Evolutionary conservation across 2,797 vertebrate species (phyloP).

Genomic region (Jordanella pulchra): DNA sequence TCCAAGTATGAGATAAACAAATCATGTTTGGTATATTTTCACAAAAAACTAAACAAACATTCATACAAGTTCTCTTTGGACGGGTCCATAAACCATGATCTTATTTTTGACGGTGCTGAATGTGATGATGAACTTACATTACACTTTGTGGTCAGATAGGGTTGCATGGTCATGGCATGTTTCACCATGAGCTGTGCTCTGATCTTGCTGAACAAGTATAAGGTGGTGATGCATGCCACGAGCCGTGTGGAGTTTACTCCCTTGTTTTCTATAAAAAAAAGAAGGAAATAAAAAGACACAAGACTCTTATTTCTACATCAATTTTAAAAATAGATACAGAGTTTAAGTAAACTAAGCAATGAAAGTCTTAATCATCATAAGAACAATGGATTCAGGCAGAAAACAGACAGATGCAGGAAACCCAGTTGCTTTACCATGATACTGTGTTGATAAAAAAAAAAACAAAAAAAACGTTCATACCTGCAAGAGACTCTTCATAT

Average conservation of each 20-base stretch:
- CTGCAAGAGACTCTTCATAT: slow-evolving; percentile 95
- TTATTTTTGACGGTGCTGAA: background rate
- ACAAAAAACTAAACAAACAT: too few species aligned
- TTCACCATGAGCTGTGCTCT: slow-evolving; percentile 97
- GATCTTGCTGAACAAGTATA: slow-evolving; percentile 99
- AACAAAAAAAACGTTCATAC: slow-evolving; percentile 62
- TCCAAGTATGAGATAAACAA: too few species aligned
- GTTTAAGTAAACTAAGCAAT: background rate
- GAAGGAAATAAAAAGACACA: background rate
- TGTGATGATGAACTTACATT: slow-evolving; percentile 83
- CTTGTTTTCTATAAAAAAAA: slow-evolving; percentile 84
- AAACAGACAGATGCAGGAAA: background rate
- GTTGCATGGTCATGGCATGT: slow-evolving; percentile 98
- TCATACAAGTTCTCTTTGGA: too few species aligned
- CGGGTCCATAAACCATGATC: too few species aligned
- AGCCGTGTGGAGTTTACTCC: slow-evolving; percentile 92
- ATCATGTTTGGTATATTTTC: too few species aligned
- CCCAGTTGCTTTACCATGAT: background rate
- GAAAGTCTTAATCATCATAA: too few species aligned
- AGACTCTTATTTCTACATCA: background rate
- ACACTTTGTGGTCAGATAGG: slow-evolving; percentile 98
- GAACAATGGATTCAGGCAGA: too few species aligned
- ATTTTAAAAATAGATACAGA: background rate
- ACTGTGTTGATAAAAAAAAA: background rate
- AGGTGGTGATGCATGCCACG: slow-evolving; percentile 95